Conservation (phyloP, 1,140 invertebrate genomes). For the Rhopalosiphum padi region DNA sequence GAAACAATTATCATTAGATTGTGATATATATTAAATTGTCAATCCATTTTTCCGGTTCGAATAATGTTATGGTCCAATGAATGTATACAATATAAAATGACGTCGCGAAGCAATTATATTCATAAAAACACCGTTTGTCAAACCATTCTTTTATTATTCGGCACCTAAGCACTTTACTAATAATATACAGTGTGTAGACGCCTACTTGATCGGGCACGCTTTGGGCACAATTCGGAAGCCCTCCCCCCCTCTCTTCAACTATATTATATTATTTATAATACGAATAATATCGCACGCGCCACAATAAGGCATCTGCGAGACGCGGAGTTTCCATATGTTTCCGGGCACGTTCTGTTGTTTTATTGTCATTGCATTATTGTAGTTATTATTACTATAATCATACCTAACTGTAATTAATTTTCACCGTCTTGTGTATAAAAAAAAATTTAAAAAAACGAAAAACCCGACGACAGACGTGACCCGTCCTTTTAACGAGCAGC, state of each 20-base stretch:
- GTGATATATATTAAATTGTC: too few relatives aligned
- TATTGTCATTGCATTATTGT: not conserved
- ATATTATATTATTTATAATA: not conserved
- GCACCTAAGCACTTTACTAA: too few relatives aligned
- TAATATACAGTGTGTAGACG: too few relatives aligned
- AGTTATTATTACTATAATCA: not conserved
- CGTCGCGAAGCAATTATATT: too few relatives aligned
- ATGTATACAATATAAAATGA: too few relatives aligned
- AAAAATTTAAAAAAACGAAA: not conserved
- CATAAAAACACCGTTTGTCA: too few relatives aligned
- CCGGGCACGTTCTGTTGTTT: not conserved
- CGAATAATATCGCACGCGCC: constrained; percentile 13
- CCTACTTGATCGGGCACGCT: not conserved
- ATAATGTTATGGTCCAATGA: too few relatives aligned
- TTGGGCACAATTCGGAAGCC: not conserved
- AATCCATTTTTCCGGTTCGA: too few relatives aligned
- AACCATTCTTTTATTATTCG: too few relatives aligned
- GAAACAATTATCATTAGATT: not conserved
- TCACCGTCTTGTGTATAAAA: not conserved
- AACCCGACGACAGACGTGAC: not conserved
- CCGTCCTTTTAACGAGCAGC: not conserved
- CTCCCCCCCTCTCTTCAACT: not conserved
- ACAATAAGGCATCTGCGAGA: constrained; percentile 37
- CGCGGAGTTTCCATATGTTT: constrained; percentile 21
- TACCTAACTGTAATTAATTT: constrained; percentile 5